Base-by-base conservation (phyloP, 2,113 vertebrate genomes). In the Anthoscopus minutus region DNA sequence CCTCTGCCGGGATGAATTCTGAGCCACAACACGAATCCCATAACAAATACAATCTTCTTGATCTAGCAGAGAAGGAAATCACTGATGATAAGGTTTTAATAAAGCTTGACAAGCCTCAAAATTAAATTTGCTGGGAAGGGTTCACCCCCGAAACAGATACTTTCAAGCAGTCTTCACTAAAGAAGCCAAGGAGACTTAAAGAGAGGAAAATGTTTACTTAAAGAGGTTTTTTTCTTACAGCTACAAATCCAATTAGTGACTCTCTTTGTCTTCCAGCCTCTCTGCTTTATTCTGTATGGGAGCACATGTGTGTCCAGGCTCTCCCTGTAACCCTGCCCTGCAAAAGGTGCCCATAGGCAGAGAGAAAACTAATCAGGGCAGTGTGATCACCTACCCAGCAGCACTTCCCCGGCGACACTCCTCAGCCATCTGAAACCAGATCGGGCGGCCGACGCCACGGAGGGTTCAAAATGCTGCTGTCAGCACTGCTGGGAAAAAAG, bases 71-170 rank as follows among this genome's bases (percentile, higher is more conserved):
- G 96, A 45, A 95, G 94, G 95, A 96, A 95, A 96, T 96, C 93
- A 94, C 88, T 74, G 95, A 88, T 88, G 94, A 96, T 95, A 96
- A 96, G 93, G 86, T 81, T 96, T 96, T 96, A 97, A 96, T 96
- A 96, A 97, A 96, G 90, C 93, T 15, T 93, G 94, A 96, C 95
- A 96, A 96, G 96, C 76, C 88, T 96, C 93, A 93, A 96, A 96
- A 96, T 97, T 96, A 94, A 95, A 94, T 92, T 96, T 95, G 86
- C 94, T 84, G 92, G 48, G 61, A 89, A 93, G 82, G 76, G 89
- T 83, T 96, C 93, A 93, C 64, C 76, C 93, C 80, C 33, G 79
- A 96, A 96, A 96, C 77, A 81, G 95, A 94, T 93, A 93, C 89
- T 84, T 95, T 94, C 69, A 60, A 56, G 92, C 37, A 3, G 81